Evolutionary conservation across 2,113 vertebrate species (phyloP).

Genomic region (Tragelaphus imberbis): DNA sequence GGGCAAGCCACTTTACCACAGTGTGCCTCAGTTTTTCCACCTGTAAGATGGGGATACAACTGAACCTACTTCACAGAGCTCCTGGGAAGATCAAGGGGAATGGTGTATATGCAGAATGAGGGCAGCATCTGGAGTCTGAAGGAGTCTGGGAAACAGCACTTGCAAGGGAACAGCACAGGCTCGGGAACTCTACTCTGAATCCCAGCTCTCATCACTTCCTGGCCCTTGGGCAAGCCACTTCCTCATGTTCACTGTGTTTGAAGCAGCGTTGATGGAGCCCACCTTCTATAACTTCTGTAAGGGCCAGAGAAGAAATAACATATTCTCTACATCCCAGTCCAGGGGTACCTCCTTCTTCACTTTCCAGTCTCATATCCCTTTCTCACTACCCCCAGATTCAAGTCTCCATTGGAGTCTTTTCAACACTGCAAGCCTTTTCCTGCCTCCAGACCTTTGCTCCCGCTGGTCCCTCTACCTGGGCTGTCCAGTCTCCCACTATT

Average conservation of each 20-base stretch:
- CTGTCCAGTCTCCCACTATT: not conserved
- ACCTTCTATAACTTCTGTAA: not conserved
- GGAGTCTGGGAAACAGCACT: not conserved
- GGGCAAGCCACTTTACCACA: not conserved
- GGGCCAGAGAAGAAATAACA: not conserved
- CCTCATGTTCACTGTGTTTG: not conserved
- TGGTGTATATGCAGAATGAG: not conserved
- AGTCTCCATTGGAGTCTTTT: not conserved
- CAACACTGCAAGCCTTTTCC: accelerated
- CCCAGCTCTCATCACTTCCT: not conserved
- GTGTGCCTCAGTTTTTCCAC: not conserved
- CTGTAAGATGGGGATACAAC: not conserved
- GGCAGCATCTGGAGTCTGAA: not conserved
- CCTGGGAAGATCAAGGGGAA: not conserved
- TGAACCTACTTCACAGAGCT: not conserved
- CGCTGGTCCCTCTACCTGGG: too few relatives aligned
- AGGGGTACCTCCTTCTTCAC: not conserved
- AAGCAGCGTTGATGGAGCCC: not conserved
- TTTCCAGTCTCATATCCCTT: not conserved
- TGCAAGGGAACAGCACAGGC: not conserved
- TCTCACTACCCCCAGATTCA: not conserved
- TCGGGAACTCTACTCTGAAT: not conserved
- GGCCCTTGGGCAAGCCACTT: not conserved
- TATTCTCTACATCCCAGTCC: accelerated
- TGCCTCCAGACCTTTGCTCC: not conserved